These are phyloP conservation scores for Sternarchorhynchus goeldii DNA, from an alignment of 2,797 vertebrate genomes.

Conservation along the genomic window DNA sequence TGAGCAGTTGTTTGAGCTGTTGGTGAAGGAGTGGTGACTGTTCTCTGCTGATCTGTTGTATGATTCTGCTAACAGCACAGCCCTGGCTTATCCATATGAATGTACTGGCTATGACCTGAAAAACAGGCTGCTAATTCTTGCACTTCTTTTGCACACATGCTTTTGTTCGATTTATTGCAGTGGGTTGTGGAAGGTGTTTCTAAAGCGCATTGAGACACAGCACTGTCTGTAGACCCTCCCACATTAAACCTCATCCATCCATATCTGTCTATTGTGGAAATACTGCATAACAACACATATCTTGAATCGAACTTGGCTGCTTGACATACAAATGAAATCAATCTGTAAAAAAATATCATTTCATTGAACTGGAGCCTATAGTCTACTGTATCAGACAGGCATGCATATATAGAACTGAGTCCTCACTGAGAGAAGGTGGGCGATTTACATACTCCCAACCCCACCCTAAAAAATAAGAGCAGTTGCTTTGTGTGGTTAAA, in stretches of 20 bases:
- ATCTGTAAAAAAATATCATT: too few species aligned
- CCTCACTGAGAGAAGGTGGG: too few species aligned
- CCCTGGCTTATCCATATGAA: constrained; percentile 57
- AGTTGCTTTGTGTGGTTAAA: too few species aligned
- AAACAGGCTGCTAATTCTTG: constrained; percentile 67
- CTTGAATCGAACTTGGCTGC: not conserved
- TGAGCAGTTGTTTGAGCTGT: not conserved
- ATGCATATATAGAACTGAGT: too few species aligned
- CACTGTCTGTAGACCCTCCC: not conserved
- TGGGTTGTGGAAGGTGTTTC: not conserved
- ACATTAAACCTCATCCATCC: not conserved
- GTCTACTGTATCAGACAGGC: too few species aligned
- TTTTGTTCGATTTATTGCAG: constrained; percentile 43
- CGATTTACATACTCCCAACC: too few species aligned
- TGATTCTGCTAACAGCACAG: constrained; percentile 27
- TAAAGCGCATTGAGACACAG: not conserved
- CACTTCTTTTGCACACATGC: constrained; percentile 69
- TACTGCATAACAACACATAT: not conserved
- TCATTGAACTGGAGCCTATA: too few species aligned
- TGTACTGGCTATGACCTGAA: constrained; percentile 60
- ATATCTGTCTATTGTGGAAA: not conserved
- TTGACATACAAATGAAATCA: not conserved
- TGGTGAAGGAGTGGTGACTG: not conserved
- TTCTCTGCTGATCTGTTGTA: constrained; percentile 7
- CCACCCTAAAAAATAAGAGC: too few species aligned